Evolutionary conservation across 2,888 invertebrate genomes (phyloP).

Genomic region (Gortyna flavago): DNA sequence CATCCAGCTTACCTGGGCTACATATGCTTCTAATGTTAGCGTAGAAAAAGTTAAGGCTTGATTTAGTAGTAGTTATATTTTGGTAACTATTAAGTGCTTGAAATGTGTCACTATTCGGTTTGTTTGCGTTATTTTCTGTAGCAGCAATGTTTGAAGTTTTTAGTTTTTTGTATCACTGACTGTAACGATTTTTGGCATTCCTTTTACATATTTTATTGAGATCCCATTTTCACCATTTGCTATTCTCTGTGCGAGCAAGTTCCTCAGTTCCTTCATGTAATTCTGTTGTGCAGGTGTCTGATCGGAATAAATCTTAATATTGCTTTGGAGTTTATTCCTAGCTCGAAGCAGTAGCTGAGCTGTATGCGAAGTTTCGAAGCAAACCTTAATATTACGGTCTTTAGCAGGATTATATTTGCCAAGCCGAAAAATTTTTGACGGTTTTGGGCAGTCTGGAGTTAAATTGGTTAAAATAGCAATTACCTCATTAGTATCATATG

Average conservation of each 20-base stretch:
- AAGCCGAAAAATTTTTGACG: no score
- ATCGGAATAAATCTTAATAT: not conserved
- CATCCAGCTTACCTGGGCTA: no score
- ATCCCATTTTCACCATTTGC: not conserved
- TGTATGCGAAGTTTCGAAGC: no score
- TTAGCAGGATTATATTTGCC: no score
- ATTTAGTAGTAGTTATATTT: no score
- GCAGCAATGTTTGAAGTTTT: not conserved
- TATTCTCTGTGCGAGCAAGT: slow-evolving; percentile 1
- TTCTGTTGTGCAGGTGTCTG: not conserved
- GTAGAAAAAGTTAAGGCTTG: no score
- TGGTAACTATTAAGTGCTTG: not conserved
- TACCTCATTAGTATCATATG: no score
- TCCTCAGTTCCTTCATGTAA: not conserved
- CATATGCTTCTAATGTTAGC: no score
- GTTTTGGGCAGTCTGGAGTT: no score
- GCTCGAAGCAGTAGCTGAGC: no score
- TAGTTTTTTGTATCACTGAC: not conserved
- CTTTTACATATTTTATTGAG: slow-evolving; percentile 3
- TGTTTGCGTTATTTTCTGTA: not conserved
- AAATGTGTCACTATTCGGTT: not conserved
- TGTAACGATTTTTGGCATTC: not conserved
- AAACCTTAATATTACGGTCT: no score
- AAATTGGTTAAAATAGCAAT: no score
- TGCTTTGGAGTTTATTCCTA: not conserved